phyloP scores from a whole-genome alignment of 2,113 vertebrate genomes.

The Cololabis saira region DNA sequence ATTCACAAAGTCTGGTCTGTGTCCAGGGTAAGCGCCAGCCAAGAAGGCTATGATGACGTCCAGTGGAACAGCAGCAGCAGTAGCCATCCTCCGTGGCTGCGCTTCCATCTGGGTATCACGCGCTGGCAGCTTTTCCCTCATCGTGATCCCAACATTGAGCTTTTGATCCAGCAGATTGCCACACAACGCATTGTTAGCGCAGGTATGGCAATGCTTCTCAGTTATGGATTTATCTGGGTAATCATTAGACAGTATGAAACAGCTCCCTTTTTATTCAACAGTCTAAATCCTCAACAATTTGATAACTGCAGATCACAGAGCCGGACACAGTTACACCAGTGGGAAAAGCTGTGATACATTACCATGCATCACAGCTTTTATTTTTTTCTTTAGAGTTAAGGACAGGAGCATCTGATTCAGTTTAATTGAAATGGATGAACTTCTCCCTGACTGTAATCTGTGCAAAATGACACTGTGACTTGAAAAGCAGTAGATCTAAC shows the following conservation, averaged over 20 bases:
- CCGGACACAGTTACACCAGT: background rate
- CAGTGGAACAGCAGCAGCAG: slow-evolving; percentile 71
- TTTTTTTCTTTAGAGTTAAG: too few relatives aligned
- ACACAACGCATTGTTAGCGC: slow-evolving; percentile 75
- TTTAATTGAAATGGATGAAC: slow-evolving; percentile 1
- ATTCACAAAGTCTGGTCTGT: background rate
- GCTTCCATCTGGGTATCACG: slow-evolving; percentile 84
- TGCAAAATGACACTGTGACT: background rate
- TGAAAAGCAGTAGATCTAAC: background rate
- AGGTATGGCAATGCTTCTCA: slow-evolving; percentile 55
- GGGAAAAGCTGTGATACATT: too few relatives aligned
- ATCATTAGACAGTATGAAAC: background rate
- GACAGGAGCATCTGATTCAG: background rate
- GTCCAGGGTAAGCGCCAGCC: slow-evolving; percentile 80
- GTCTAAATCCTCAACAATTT: background rate
- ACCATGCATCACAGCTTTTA: too few relatives aligned
- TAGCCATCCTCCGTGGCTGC: slow-evolving; percentile 81
- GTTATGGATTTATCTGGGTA: background rate
- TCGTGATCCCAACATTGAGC: slow-evolving; percentile 70
- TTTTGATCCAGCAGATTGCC: slow-evolving; percentile 75
- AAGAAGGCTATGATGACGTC: slow-evolving; percentile 69
- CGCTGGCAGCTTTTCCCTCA: slow-evolving; percentile 83
- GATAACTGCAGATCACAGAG: background rate
- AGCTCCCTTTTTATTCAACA: background rate
- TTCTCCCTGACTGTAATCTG: background rate